Percentiles rank a stretch among this genome's conserved stretches.
Conservation (phyloP, 2,888 invertebrate species). For the Pristionchus japonicus region DNA sequence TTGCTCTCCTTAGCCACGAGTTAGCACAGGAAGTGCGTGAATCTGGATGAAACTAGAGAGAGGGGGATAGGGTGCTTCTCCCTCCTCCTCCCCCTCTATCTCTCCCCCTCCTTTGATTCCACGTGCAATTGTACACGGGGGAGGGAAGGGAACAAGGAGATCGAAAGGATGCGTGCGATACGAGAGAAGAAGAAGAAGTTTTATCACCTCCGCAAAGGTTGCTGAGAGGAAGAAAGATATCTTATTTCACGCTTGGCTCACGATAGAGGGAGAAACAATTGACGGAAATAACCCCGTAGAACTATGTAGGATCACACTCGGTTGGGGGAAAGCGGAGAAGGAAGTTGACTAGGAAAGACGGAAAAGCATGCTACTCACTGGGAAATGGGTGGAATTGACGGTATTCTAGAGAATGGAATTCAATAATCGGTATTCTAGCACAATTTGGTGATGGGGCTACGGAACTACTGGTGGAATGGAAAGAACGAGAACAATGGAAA, state of each 20-base stretch:
- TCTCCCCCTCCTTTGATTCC: not conserved
- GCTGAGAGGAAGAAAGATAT: not conserved
- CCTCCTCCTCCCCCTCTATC: not conserved
- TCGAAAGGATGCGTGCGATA: not conserved
- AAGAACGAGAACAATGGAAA: too few relatives aligned
- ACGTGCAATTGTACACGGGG: constrained; percentile 7
- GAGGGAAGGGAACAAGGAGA: not conserved
- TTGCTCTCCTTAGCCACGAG: not conserved
- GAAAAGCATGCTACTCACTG: not conserved
- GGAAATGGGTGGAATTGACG: not conserved
- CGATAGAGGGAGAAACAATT: not conserved
- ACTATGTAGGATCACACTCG: not conserved
- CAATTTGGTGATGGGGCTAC: too few relatives aligned
- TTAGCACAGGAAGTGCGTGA: not conserved
- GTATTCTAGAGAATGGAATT: too few relatives aligned
- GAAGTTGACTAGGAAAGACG: not conserved
- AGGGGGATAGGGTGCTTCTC: not conserved
- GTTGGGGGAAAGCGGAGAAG: not conserved
- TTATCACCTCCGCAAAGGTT: constrained; percentile 26
- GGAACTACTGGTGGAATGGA: too few relatives aligned
- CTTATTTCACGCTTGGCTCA: not conserved
- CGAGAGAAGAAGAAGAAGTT: not conserved
- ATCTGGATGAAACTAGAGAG: constrained; percentile 18
- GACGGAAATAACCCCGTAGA: not conserved
- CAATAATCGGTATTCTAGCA: too few relatives aligned